Evolutionary conservation across 1,140 invertebrate genomes (phyloP).

Genomic region (Aphis gossypii): DNA sequence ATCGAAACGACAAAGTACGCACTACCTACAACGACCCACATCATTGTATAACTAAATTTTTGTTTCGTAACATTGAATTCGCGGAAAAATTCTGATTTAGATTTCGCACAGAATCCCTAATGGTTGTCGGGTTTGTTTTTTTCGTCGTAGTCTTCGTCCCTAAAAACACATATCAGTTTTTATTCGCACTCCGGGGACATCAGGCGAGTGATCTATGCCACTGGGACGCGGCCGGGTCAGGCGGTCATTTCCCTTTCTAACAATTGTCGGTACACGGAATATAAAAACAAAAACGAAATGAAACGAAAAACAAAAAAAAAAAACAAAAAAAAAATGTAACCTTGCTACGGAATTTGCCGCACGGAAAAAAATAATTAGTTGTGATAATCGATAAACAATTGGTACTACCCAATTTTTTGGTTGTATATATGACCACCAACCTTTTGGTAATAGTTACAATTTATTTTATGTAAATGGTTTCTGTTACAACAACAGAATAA

Average conservation of each 20-base stretch:
- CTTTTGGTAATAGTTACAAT: too few species aligned
- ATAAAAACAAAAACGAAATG: not conserved
- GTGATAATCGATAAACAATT: too few species aligned
- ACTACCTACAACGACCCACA: not conserved
- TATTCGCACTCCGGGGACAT: slow-evolving; percentile 19
- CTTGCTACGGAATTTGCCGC: not conserved
- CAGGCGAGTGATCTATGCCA: slow-evolving; percentile 25
- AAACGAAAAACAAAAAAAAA: not conserved
- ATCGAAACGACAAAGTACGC: not conserved
- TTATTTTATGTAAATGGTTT: too few species aligned
- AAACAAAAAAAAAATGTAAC: not conserved
- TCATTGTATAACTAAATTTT: not conserved
- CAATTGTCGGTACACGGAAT: slow-evolving; percentile 16
- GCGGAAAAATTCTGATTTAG: not conserved
- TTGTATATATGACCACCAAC: too few species aligned
- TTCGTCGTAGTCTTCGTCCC: not conserved
- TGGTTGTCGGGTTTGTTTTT: not conserved
- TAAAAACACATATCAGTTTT: slow-evolving; percentile 38
- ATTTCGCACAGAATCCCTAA: not conserved
- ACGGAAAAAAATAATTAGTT: too few species aligned
- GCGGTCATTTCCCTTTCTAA: not conserved
- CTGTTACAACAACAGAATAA: too few species aligned
- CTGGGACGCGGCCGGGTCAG: not conserved
- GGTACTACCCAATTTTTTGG: too few species aligned
- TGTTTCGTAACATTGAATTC: not conserved